These are phyloP conservation scores for Eristalinus sepulchralis DNA, from an alignment of 2,888 invertebrate genomes.

Conservation along the genomic window DNA sequence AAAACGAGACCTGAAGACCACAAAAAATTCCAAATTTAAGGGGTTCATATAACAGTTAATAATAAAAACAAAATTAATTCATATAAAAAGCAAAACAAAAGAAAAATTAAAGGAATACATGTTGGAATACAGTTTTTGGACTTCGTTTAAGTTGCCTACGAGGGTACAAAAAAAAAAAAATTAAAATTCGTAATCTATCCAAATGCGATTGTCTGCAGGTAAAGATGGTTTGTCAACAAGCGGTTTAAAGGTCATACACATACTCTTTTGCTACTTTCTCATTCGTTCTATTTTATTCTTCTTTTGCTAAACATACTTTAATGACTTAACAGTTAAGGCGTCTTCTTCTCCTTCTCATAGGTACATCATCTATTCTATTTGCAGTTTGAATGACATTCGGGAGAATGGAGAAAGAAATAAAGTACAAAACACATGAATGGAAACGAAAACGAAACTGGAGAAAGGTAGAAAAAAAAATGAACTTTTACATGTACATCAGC, in stretches of 20 bases:
- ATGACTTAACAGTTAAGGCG: conserved; percentile 47
- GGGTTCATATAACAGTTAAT: not conserved
- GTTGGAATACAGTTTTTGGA: not conserved
- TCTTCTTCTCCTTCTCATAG: conserved; percentile 3
- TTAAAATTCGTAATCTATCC: conserved; percentile 9
- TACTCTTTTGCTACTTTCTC: not conserved
- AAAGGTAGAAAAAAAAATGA: conserved; percentile 29
- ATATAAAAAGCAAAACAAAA: conserved; percentile 3
- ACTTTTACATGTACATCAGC: conserved; percentile 32
- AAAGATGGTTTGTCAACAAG: conserved; percentile 38
- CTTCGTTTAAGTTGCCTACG: conserved; percentile 29
- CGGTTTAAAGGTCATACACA: conserved; percentile 17
- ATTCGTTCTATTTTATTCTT: conserved; percentile 17
- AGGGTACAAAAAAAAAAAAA: not conserved
- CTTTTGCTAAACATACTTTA: conserved; percentile 13
- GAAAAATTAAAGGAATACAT: conserved; percentile 23
- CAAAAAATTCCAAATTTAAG: not conserved
- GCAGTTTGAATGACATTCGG: not conserved
- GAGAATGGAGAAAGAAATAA: not conserved
- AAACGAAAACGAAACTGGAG: conserved; percentile 3
- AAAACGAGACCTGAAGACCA: conserved; percentile 15
- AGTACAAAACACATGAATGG: conserved; percentile 2
- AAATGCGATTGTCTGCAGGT: conserved; percentile 51
- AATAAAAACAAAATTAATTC: not conserved
- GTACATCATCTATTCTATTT: not conserved